Conservation (phyloP, 2,888 invertebrate genomes). For the Heliconius ethilla region DNA sequence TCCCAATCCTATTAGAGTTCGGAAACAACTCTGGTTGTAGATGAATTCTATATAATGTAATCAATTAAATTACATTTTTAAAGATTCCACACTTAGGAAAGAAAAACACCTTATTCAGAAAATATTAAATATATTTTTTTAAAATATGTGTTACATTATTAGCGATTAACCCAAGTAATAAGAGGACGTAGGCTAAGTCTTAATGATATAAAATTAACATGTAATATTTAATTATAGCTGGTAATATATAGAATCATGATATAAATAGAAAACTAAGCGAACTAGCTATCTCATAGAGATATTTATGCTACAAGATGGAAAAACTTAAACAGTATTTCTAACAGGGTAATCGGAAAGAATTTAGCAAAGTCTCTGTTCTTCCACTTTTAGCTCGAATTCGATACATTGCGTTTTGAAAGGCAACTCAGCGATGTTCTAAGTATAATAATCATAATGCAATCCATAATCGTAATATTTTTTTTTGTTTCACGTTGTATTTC, state of each 20-base stretch:
- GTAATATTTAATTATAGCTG: slow-evolving; percentile 11
- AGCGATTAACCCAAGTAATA: background rate
- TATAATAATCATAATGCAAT: background rate
- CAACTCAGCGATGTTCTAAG: background rate
- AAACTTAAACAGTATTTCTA: background rate
- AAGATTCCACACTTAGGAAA: too few species aligned
- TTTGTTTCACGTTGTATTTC: too few species aligned
- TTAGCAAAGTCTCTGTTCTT: background rate
- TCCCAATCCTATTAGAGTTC: too few species aligned
- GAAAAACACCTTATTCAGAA: too few species aligned
- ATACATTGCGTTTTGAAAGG: too few species aligned
- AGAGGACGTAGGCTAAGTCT: background rate
- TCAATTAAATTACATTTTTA: too few species aligned
- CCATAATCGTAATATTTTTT: too few species aligned
- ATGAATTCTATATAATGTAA: too few species aligned
- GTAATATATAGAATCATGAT: background rate
- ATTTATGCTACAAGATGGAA: background rate
- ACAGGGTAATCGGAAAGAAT: background rate
- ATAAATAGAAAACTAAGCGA: background rate
- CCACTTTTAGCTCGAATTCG: background rate
- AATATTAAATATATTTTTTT: background rate
- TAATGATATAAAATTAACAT: slow-evolving; percentile 4
- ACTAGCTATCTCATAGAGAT: background rate
- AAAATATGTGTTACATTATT: background rate
- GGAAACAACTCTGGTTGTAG: too few species aligned